Conservation (phyloP, 2,113 vertebrate species). For the Cyprinodon tularosa region DNA sequence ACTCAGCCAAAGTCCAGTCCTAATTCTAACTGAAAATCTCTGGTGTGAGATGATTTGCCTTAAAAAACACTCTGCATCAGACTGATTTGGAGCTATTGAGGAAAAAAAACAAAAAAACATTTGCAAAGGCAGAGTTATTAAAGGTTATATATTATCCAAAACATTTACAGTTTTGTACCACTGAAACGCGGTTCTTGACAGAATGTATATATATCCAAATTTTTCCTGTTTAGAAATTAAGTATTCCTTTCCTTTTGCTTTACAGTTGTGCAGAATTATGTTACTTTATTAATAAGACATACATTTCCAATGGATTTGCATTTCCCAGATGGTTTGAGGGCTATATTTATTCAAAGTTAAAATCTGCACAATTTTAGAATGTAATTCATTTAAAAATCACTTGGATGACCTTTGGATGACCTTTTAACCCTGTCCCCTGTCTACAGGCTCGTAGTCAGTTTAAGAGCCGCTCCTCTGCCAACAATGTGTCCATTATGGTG, state of each 20-base stretch:
- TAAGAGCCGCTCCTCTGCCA: slow-evolving; percentile 83
- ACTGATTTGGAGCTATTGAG: not conserved
- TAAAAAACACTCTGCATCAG: not conserved
- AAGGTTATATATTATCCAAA: not conserved
- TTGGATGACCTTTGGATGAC: not conserved
- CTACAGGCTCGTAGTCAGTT: slow-evolving; percentile 83
- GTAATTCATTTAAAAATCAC: slow-evolving; percentile 9
- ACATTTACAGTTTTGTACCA: not conserved
- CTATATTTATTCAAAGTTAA: slow-evolving; percentile 14
- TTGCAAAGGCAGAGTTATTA: too few relatives aligned
- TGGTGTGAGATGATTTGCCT: not conserved
- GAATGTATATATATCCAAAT: not conserved
- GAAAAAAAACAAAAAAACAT: not conserved
- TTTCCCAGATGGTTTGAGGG: slow-evolving; percentile 12
- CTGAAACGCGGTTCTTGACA: not conserved
- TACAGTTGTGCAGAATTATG: too few relatives aligned
- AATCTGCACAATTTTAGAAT: slow-evolving; percentile 19
- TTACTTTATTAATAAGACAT: slow-evolving; percentile 23
- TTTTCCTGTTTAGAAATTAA: too few relatives aligned
- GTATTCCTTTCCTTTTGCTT: too few relatives aligned
- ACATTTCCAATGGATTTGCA: slow-evolving; percentile 24
- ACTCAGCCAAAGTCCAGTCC: not conserved
- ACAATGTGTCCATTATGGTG: slow-evolving; percentile 83
- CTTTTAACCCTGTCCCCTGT: slow-evolving; percentile 39
- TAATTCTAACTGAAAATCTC: not conserved